phyloP scores from a whole-genome alignment of 2,113 vertebrate species.

The Osmerus mordax region DNA sequence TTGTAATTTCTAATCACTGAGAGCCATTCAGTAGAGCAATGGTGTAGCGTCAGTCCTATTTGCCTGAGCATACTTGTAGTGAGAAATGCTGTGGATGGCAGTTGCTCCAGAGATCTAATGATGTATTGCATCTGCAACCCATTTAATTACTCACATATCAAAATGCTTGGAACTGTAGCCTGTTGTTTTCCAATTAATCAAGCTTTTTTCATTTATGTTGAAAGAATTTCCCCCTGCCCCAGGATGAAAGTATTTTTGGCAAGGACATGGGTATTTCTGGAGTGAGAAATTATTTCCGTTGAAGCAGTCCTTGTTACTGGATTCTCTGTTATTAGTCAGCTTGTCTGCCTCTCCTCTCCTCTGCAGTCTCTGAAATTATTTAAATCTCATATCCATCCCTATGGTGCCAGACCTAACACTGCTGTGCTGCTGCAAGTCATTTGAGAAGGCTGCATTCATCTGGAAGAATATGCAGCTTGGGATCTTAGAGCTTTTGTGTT shows the following conservation, averaged over 20 bases:
- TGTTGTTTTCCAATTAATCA: constrained; percentile 34
- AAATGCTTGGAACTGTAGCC: constrained; percentile 26
- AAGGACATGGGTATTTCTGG: constrained; percentile 57
- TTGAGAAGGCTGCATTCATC: constrained; percentile 55
- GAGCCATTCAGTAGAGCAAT: neutral
- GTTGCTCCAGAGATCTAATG: constrained; percentile 28
- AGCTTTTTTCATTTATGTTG: constrained; percentile 45
- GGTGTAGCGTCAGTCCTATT: neutral
- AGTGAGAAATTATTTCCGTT: constrained; percentile 60
- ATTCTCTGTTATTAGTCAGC: constrained; percentile 66
- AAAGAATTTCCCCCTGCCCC: constrained; percentile 28
- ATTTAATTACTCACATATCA: constrained; percentile 41
- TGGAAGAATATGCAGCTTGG: constrained; percentile 49
- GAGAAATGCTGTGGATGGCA: constrained; percentile 9
- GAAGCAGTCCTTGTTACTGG: constrained; percentile 55
- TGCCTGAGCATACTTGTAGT: constrained; percentile 25
- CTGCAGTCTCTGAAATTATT: constrained; percentile 66
- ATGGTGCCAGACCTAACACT: constrained; percentile 38
- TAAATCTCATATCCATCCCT: constrained; percentile 56
- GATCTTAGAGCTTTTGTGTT: constrained; percentile 26
- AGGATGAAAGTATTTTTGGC: constrained; percentile 48
- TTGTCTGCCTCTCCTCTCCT: constrained; percentile 61
- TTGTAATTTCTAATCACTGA: constrained; percentile 10
- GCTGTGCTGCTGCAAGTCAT: constrained; percentile 48
- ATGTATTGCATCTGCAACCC: constrained; percentile 43